These are phyloP conservation scores for Calcarius lapponicus DNA, from an alignment of 2,797 vertebrate species.

Conservation along the genomic window DNA sequence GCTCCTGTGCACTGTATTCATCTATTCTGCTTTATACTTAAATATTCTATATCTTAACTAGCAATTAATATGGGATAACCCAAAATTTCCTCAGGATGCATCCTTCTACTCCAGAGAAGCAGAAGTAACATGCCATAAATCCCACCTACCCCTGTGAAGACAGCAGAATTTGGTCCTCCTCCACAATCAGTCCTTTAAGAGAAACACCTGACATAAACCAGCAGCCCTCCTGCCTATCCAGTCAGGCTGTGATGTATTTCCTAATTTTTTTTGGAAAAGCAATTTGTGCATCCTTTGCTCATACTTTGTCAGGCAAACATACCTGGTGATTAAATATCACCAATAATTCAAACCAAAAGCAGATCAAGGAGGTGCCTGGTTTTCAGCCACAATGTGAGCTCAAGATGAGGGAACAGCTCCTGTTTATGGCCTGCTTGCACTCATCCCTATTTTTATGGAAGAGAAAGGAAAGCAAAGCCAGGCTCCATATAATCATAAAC, in stretches of 20 bases:
- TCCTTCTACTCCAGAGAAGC: background rate
- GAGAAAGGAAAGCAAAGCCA: background rate
- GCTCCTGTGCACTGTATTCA: background rate
- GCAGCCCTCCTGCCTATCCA: background rate
- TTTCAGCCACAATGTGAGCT: background rate
- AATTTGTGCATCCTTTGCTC: background rate
- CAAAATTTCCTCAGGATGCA: background rate
- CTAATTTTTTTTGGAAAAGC: background rate
- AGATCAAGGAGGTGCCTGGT: background rate
- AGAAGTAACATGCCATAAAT: background rate
- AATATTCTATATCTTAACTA: background rate
- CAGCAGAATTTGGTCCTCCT: background rate
- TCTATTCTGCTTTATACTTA: background rate
- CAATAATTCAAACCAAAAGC: conserved; percentile 30
- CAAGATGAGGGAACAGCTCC: background rate
- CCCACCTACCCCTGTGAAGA: background rate
- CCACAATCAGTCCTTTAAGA: background rate
- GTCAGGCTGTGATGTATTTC: background rate
- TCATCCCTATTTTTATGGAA: background rate
- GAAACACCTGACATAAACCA: background rate
- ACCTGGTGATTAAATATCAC: conserved; percentile 16
- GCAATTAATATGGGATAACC: background rate
- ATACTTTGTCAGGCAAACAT: background rate
- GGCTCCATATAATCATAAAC: background rate
- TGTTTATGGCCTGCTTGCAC: background rate